Conservation (phyloP, 92 coral and sea anemone species). For the Blastomussa wellsi region DNA sequence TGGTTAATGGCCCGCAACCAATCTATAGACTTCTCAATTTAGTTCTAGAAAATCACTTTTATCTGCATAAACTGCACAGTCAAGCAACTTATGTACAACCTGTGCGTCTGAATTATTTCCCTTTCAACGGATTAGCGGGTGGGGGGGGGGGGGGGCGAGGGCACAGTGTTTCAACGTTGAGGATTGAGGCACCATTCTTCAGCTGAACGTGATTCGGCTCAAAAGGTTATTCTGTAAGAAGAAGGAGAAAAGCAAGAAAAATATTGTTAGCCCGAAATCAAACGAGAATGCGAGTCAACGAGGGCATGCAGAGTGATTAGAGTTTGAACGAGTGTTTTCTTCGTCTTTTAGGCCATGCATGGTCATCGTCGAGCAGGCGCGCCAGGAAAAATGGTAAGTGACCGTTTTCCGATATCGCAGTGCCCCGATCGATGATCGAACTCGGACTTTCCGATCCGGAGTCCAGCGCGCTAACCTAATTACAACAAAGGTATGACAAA, state of each 20-base stretch:
- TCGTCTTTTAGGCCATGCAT: no score
- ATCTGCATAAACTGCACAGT: neutral
- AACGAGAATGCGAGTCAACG: neutral
- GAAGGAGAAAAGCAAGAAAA: neutral
- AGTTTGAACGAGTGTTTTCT: neutral
- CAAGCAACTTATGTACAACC: no score
- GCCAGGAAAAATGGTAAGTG: no score
- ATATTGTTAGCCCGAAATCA: neutral
- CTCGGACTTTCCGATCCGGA: no score
- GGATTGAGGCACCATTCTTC: neutral
- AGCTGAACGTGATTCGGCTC: constrained; percentile 59
- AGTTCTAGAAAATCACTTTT: neutral
- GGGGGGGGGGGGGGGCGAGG: no score
- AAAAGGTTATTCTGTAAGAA: constrained; percentile 57
- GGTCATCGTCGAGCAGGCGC: no score
- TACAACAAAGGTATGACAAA: no score
- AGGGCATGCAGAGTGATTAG: neutral
- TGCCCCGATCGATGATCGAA: no score
- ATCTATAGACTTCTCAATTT: neutral
- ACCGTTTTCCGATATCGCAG: no score
- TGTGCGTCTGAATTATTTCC: neutral
- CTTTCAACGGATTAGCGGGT: neutral
- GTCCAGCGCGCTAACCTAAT: no score
- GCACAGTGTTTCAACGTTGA: neutral
- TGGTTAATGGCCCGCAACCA: no score